phyloP scores from a whole-genome alignment of 1,140 invertebrate species.

The Drosophila bocki region DNA sequence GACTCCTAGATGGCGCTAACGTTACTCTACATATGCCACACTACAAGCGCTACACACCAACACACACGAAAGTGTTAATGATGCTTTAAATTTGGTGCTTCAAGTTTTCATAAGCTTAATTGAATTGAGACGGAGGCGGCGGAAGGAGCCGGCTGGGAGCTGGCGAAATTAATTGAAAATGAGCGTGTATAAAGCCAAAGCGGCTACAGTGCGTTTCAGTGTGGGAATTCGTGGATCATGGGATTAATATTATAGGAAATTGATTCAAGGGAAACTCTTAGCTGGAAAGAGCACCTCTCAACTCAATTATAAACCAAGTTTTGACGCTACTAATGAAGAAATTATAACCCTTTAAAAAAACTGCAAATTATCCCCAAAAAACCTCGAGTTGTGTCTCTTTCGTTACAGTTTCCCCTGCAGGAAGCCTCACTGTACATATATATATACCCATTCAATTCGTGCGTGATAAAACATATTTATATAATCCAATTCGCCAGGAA shows the following conservation, averaged over 20 bases:
- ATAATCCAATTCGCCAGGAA: constrained; percentile 28
- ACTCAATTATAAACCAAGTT: neutral
- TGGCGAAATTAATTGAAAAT: constrained; percentile 52
- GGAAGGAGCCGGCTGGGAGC: constrained; percentile 4
- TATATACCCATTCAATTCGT: neutral
- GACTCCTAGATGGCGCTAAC: too few relatives aligned
- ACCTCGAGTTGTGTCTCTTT: neutral
- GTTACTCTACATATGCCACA: too few relatives aligned
- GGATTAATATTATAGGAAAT: neutral
- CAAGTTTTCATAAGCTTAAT: constrained; percentile 74
- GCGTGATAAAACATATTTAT: constrained; percentile 28
- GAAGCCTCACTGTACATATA: constrained; percentile 4
- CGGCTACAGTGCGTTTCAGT: constrained; percentile 41
- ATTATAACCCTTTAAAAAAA: neutral
- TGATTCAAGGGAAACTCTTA: neutral
- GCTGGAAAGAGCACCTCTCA: neutral
- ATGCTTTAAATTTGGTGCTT: constrained; percentile 72
- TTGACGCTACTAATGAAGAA: neutral
- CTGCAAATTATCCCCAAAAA: neutral
- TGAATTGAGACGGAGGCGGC: constrained; percentile 45
- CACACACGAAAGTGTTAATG: constrained; percentile 67
- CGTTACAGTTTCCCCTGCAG: neutral
- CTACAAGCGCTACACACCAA: too few relatives aligned
- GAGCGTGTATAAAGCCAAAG: constrained; percentile 38
- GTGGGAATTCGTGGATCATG: neutral